Conservation (phyloP, 23 tunicate genomes). For the Trididemnum clinides region DNA sequence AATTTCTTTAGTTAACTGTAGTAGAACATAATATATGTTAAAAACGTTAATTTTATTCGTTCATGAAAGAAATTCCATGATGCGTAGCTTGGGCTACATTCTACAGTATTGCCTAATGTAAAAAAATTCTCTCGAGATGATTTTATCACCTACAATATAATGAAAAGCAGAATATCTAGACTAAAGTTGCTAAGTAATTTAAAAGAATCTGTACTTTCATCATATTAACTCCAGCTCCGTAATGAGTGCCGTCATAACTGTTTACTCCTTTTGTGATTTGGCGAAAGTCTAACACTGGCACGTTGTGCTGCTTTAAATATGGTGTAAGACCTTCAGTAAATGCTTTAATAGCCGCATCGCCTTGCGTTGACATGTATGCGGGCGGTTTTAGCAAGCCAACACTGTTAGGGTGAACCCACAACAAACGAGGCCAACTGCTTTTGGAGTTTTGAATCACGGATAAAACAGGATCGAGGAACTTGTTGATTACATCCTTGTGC, state of each 20-base stretch:
- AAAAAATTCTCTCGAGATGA: too few species aligned
- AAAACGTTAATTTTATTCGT: too few species aligned
- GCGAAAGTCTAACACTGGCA: slow-evolving; percentile 37
- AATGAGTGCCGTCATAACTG: slow-evolving; percentile 82
- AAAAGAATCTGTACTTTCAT: slow-evolving; percentile 67
- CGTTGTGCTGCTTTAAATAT: slow-evolving; percentile 5
- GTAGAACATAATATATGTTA: too few species aligned
- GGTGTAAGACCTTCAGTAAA: neutral
- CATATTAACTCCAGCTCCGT: slow-evolving; percentile 68
- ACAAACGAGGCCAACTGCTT: slow-evolving; percentile 39
- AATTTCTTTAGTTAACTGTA: too few species aligned
- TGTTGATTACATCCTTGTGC: slow-evolving; percentile 8
- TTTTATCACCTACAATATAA: too few species aligned
- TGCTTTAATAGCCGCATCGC: slow-evolving; percentile 28
- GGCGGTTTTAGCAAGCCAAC: slow-evolving; percentile 66
- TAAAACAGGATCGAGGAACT: slow-evolving; percentile 33
- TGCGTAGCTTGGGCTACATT: too few species aligned
- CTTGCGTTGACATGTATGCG: slow-evolving; percentile 25
- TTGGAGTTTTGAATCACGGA: neutral
- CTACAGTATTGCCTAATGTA: too few species aligned
- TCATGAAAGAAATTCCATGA: too few species aligned
- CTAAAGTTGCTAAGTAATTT: slow-evolving; percentile 57
- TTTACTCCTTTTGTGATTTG: slow-evolving; percentile 32
- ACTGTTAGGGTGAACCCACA: slow-evolving; percentile 56
- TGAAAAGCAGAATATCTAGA: too few species aligned